Percentiles rank a stretch among this genome's conserved stretches.
Conservation (phyloP, 2,113 vertebrate species). For the Eudyptes chrysolophus region DNA sequence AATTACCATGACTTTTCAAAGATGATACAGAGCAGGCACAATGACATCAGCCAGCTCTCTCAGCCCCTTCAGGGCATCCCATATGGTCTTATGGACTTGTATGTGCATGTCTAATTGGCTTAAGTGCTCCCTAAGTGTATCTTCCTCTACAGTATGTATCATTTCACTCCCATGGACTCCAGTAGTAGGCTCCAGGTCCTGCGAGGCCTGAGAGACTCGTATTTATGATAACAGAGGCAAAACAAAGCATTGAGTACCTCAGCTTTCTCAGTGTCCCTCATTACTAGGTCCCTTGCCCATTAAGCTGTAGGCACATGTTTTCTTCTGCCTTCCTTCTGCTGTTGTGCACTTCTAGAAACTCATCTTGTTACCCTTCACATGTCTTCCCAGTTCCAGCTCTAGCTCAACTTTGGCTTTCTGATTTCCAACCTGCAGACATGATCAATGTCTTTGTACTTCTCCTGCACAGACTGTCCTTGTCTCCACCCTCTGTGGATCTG, state of each 20-base stretch:
- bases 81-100: neutral
- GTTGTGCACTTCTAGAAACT: neutral
- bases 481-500: neutral
- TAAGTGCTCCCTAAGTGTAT: neutral
- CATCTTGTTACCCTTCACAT: neutral
- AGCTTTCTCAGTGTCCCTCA: neutral
- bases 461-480: neutral
- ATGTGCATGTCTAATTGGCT: neutral
- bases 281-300: neutral
- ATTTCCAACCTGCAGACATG: neutral
- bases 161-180: neutral
- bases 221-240: neutral
- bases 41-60: neutral
- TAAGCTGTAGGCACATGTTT: neutral
- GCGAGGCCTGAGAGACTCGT: neutral
- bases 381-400: neutral
- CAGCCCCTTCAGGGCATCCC: neutral
- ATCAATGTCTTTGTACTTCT: neutral
- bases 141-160: neutral
- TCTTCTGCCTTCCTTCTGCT: neutral
- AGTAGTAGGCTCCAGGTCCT: neutral
- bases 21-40: no score
- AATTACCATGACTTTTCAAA: neutral
- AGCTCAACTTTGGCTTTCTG: neutral
- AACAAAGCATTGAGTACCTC: neutral